Evolutionary conservation across 2,113 vertebrate species (phyloP).

Genomic region (Narcine bancroftii): DNA sequence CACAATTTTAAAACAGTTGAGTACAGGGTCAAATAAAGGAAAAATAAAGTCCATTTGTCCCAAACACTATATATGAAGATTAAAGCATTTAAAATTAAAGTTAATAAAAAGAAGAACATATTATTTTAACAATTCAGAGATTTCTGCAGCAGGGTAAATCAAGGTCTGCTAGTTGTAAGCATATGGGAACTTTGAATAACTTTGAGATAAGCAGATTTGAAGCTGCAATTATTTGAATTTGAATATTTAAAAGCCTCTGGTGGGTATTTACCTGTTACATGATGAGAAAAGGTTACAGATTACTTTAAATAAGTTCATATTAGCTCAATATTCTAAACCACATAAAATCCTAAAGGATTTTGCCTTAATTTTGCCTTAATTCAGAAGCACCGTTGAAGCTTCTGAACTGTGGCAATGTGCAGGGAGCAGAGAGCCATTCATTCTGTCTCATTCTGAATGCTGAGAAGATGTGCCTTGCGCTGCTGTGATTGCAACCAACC

Average conservation of each 20-base stretch:
- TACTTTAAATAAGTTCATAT: neutral
- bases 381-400: neutral
- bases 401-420: neutral
- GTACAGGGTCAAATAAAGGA: too few relatives aligned
- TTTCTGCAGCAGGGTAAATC: neutral
- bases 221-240: neutral
- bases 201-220: neutral
- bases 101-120: too few relatives aligned
- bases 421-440: neutral
- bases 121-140: too few relatives aligned
- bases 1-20: too few relatives aligned
- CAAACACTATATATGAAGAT: too few relatives aligned
- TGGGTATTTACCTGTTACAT: neutral
- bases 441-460: neutral
- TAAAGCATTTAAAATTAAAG: too few relatives aligned
- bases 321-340: neutral
- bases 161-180: neutral
- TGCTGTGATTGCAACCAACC: too few relatives aligned
- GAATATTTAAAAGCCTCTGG: neutral
- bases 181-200: neutral
- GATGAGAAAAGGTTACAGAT: neutral
- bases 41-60: too few relatives aligned
- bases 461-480: neutral
- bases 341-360: neutral
- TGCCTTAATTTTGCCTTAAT: neutral